Percentiles rank a stretch among this genome's conserved stretches.
Conservation (phyloP, 2,888 invertebrate species). For the Lysandra bellargus region DNA sequence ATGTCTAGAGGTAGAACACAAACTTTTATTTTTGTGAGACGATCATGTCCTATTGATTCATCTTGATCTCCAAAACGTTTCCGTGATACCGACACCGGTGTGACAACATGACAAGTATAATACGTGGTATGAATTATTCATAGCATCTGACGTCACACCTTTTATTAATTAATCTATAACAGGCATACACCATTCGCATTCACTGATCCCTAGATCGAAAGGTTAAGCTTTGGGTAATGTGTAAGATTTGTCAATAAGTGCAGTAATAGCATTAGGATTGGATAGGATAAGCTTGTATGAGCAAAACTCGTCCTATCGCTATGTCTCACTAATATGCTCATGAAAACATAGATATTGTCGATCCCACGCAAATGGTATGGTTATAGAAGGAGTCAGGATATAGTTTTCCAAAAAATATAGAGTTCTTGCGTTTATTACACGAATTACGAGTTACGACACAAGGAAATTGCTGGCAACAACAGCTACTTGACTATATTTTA, state of each 20-base stretch:
- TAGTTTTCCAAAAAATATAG: too few species aligned
- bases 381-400: too few species aligned
- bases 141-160: not conserved
- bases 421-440: too few species aligned
- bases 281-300: too few species aligned
- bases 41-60: not conserved
- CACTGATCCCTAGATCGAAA: not conserved
- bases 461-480: too few species aligned
- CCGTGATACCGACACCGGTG: not conserved
- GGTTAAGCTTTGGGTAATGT: not conserved
- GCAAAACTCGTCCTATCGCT: too few species aligned
- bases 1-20: too few species aligned
- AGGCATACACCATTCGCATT: constrained; percentile 9
- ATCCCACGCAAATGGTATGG: too few species aligned
- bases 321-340: too few species aligned
- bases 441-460: too few species aligned
- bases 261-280: not conserved
- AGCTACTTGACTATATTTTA: too few species aligned
- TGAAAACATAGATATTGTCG: too few species aligned
- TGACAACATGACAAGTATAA: not conserved
- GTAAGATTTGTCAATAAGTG: constrained; percentile 2
- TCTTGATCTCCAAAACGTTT: not conserved
- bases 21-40: not conserved
- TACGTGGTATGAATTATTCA: constrained; percentile 1
- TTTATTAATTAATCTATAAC: constrained; percentile 17